Base-by-base conservation (phyloP, 1,140 invertebrate species). In the Vanessa atalanta region DNA sequence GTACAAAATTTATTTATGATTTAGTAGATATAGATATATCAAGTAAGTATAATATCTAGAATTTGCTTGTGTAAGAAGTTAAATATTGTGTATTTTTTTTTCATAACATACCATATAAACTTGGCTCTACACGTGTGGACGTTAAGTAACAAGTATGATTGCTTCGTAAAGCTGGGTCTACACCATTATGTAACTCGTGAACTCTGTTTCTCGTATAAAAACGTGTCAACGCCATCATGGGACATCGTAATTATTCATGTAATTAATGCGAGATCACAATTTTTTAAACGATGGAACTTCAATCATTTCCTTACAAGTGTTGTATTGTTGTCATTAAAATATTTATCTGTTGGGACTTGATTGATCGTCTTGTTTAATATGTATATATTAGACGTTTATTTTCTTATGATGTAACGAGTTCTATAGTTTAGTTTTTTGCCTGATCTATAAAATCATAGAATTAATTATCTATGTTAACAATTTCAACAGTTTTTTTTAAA, bases 231-330 rank as follows among this genome's bases (percentile, higher is more conserved):
- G 47, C 68, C 68, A 70, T 70, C 60, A 63, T 23, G 23, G 68
- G 68, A 50, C 14, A n/a, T 37, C 47, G 60, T 63, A 70, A 70
- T 70, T 70, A 70, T 70, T 70, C 68, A 63, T 51, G 60, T 70
- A 70, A 70, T 70, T 70, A 70, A 70, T 61, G 68, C 68, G 53
- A 47, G 51, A 69, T 69, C 51, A 53, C 26, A 47, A 50, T 63
- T 70, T 70, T 70, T 70, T 70, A 43, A 50, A 63, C 47, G 60
- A 63, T 50, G 68, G 60, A 16, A 70, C 68, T 70, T 43, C 60
- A 70, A 70, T 51, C 68, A 70, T 70, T 70, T 50, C 68, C 68
- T 70, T 70, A 70, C 68, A 70, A 47, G 68, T 63, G 57, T 70
- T 9, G 57, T 70, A 64, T 61, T 61, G 60, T 63, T 63, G 68